phyloP scores from a whole-genome alignment of 2,888 invertebrate genomes.

The Pandemis cinnamomeana region DNA sequence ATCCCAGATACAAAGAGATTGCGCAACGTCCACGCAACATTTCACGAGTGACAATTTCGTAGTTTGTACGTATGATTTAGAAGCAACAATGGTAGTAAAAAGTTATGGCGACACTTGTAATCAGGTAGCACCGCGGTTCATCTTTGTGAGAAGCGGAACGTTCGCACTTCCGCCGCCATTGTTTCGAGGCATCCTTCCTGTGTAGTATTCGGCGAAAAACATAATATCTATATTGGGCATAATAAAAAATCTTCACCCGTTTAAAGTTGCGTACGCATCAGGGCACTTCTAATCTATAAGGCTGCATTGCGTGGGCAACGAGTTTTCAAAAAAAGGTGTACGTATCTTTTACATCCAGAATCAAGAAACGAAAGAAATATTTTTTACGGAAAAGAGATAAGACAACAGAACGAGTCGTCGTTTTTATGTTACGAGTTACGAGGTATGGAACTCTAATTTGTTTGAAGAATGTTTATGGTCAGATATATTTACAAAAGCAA shows the following conservation, averaged over 20 bases:
- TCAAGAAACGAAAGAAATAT: no score
- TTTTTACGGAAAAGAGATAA: no score
- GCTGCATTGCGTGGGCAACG: background rate
- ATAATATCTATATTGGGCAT: background rate
- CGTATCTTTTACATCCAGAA: no score
- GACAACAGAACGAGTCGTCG: no score
- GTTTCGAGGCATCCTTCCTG: conserved; percentile 70
- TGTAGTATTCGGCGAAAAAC: conserved; percentile 40
- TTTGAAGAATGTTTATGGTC: no score
- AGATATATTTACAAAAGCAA: no score
- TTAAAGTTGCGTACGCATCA: background rate
- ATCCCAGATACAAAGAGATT: background rate
- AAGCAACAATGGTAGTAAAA: conserved; percentile 29
- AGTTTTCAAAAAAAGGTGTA: no score
- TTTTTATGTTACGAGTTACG: background rate
- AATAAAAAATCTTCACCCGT: background rate
- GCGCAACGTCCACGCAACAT: conserved; percentile 20
- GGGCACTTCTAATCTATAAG: background rate
- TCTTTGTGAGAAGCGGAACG: conserved; percentile 73
- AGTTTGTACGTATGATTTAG: conserved; percentile 30
- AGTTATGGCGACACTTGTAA: conserved; percentile 44
- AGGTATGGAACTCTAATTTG: no score
- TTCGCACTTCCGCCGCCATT: conserved; percentile 70
- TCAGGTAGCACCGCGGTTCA: conserved; percentile 55
- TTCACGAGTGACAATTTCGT: conserved; percentile 17